Base-by-base conservation (phyloP, 2,797 vertebrate species). In the Brachyrhaphis roseni region DNA sequence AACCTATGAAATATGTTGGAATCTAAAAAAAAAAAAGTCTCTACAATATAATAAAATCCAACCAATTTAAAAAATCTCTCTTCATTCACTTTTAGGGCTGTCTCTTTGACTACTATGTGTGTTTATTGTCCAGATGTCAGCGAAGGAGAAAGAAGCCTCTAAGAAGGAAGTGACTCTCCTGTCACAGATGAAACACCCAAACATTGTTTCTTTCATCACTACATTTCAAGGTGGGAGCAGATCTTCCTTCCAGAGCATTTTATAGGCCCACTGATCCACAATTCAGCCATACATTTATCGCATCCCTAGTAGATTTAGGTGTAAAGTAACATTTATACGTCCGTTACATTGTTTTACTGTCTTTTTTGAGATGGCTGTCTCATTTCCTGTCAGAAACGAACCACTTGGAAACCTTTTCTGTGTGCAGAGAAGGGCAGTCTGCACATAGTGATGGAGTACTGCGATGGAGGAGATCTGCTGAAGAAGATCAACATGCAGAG, bases 361-460 rank as follows among this genome's bases (percentile, higher is more conserved):
- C 57, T 31, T 7, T 15, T 31, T n/a, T 31, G 57, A 62, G 57
- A 31, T 5, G 13, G 0, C 15, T 34, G 57, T 28, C 15, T 62
- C 5, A 18, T 62, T 62, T 62, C 28, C 57, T 31, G 28, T 34
- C 28, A 34, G 31, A 62, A 31, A 62, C 1, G 15, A 62, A 59
- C 10, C 55, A 4, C 20, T 68, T 23, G 3, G 23, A 70, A 23
- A 66, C 7, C 34, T 34, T 71, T 51, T 41, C 23, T 80, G 41
- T 76, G 4, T 75, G 62, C 28, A 98, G 98, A 98, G 87, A 87
- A 83, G 4, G 93, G 91, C 85, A 96, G 89, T 43, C 91, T 99
- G 5, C 97, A 94, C 71, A 99, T 99, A 81, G 94, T 99, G 77
- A 98, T 98, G 97, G 97, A 99, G 87, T 98, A 95, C 78, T 99